These are phyloP conservation scores for Catharus minimus DNA, from an alignment of 2,113 vertebrate genomes.

Conservation along the genomic window DNA sequence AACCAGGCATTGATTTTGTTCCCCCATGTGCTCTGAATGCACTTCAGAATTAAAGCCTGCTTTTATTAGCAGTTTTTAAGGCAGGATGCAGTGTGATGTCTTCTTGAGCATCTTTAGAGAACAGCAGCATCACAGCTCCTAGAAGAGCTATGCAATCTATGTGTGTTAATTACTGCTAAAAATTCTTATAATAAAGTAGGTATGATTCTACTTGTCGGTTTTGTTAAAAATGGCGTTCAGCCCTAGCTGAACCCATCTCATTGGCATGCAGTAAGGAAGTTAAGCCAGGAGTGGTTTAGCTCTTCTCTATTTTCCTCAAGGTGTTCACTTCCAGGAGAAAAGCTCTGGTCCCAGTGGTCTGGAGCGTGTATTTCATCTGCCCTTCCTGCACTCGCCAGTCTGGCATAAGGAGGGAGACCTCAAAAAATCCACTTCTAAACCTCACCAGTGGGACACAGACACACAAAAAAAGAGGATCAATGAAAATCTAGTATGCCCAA, in stretches of 20 bases:
- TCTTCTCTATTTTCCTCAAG: not conserved
- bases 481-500: not conserved
- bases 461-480: not conserved
- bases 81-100: not conserved
- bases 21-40: not conserved
- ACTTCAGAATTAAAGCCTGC: not conserved
- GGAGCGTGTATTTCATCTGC: not conserved
- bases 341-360: not conserved
- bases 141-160: not conserved
- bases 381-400: not conserved
- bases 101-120: not conserved
- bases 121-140: not conserved
- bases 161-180: not conserved
- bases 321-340: not conserved
- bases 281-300: not conserved
- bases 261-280: not conserved
- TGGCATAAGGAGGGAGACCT: not conserved
- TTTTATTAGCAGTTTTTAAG: constrained; percentile 28
- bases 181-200: not conserved
- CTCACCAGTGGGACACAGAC: not conserved
- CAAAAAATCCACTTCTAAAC: not conserved
- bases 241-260: not conserved
- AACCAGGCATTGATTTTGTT: constrained; percentile 32
- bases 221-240: not conserved
- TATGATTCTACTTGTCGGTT: not conserved